These are phyloP conservation scores for Cyphomyrus plagiostoma DNA, from an alignment of 2,113 vertebrate species.

Conservation along the genomic window DNA sequence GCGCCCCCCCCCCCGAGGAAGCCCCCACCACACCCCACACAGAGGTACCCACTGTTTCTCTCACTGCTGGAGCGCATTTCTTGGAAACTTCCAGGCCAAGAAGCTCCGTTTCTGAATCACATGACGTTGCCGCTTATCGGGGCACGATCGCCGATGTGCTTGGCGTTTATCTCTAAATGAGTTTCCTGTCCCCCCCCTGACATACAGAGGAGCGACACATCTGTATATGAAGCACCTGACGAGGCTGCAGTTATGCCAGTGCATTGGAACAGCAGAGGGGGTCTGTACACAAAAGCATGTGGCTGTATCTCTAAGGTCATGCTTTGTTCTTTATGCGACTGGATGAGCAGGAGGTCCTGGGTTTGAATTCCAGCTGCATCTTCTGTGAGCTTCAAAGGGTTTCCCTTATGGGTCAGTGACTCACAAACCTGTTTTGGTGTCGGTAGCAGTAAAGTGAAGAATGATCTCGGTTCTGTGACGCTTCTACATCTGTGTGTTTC, in stretches of 20 bases:
- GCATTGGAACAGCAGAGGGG: background rate
- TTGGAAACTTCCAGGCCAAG: background rate
- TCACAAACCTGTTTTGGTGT: background rate
- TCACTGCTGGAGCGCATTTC: background rate
- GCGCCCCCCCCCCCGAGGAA: background rate
- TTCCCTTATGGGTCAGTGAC: background rate
- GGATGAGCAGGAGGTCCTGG: background rate
- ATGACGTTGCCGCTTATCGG: background rate
- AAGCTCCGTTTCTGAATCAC: background rate
- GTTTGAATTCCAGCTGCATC: background rate
- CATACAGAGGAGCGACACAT: background rate
- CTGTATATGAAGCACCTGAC: background rate
- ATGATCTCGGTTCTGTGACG: background rate
- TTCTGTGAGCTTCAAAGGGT: background rate
- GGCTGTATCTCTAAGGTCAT: background rate
- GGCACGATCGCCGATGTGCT: background rate
- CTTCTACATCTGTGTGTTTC: constrained; percentile 15
- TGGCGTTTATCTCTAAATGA: background rate
- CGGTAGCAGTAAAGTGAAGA: background rate
- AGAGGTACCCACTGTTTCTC: constrained; percentile 1
- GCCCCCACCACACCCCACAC: background rate
- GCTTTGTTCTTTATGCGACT: background rate
- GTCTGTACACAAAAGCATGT: background rate
- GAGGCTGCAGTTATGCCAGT: background rate
- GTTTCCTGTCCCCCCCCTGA: background rate